Conservation (phyloP, 2,888 invertebrate species). For the Hymenopus coronatus region DNA sequence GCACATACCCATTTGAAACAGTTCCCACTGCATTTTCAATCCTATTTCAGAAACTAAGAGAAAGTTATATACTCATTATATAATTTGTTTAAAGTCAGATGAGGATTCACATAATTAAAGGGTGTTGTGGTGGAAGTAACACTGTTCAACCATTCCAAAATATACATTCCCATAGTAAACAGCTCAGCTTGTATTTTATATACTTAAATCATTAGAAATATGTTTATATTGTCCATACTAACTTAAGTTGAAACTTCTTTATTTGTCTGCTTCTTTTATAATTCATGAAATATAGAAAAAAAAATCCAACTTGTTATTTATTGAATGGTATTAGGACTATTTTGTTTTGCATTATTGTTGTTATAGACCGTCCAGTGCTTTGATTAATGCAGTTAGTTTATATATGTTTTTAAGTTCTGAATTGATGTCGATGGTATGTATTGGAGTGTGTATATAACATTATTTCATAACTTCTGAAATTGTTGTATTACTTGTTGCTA, state of each 20-base stretch:
- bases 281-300: background rate
- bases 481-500: background rate
- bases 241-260: background rate
- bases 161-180: background rate
- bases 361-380: conserved; percentile 23
- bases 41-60: background rate
- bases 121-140: background rate
- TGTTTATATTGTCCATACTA: background rate
- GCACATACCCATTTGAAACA: background rate
- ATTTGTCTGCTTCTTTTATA: background rate
- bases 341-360: background rate
- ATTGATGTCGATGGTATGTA: background rate
- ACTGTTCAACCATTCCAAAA: background rate
- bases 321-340: background rate
- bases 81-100: background rate
- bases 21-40: background rate
- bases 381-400: conserved; percentile 10
- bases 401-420: background rate
- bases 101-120: background rate
- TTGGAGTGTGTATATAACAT: conserved; percentile 16
- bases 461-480: background rate
- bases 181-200: background rate
- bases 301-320: conserved; percentile 5
- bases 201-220: background rate
- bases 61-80: background rate